Base-by-base conservation (phyloP, 2,888 invertebrate genomes). In the Dasysyrphus tricinctus region DNA sequence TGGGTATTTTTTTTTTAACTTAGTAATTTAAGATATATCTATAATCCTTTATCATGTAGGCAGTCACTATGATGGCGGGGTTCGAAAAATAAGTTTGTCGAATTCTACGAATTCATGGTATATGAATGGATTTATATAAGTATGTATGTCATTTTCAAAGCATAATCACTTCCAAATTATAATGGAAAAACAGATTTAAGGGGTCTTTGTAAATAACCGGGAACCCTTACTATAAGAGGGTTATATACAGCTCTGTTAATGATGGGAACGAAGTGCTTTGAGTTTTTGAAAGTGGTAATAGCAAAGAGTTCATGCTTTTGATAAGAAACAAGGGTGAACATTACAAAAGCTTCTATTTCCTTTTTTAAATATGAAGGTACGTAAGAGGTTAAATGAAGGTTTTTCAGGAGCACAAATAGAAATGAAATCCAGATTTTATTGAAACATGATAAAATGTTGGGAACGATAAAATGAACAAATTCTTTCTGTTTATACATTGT, bases 11-110 rank as follows among this genome's bases (percentile, higher is more conserved):
- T 57, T 39, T 54, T 54, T 29, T 29, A 29, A 29, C 39, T 14
- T 39, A 59, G 59, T 39, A 39, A 59, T 39, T 59, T 39, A 1
- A 24, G 59, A 19, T 39, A 39, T 59, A 59, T 2, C 3, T 2
- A 59, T 59, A 59, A 59, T 59, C 59, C 59, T 59, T 59, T 39
- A 39, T 39, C 39, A 39, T 59, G 59, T 59, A 19, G 39, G 4
- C 34, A 56, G 32, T 24, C 24, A 24, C 24, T 24, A 24, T 24
- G 24, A 24, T 24, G 24, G 24, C 24, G 24, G 24, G 24, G 24
- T 24, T 24, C 24, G 24, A 24, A 24, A 24, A 24, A 24, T 24
- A 24, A 24, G 24, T 24, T 24, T 24, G 24, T 24, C 3, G 12
- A 59, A 12, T n/a, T 39, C 5, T 59, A 7, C 16, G 39, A 39